phyloP scores from a whole-genome alignment of 2,113 vertebrate species.

The Zeus faber region DNA sequence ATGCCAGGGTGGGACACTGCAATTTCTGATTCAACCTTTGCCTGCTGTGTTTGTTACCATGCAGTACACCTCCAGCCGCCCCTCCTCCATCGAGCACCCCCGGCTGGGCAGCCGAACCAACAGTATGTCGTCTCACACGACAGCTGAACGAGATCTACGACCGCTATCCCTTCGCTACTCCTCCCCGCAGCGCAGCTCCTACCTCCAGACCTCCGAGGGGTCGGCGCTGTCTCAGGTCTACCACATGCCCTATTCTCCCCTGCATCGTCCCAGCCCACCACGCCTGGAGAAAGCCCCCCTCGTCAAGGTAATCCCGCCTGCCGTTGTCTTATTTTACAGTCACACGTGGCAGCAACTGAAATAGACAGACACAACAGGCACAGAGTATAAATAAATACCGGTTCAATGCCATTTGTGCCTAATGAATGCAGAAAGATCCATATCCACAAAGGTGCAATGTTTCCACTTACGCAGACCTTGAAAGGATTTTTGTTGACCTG shows the following conservation, averaged over 20 bases:
- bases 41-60: constrained; percentile 16
- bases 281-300: constrained; percentile 63
- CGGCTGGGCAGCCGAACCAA: constrained; percentile 72
- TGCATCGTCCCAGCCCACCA: constrained; percentile 37
- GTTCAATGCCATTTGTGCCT: constrained; percentile 8
- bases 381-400: constrained; percentile 29
- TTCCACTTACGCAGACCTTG: no score
- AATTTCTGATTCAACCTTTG: constrained; percentile 20
- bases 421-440: constrained; percentile 35
- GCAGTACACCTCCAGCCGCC: constrained; percentile 77
- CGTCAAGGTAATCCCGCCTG: constrained; percentile 65
- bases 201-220: constrained; percentile 46
- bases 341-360: constrained; percentile 42
- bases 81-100: constrained; percentile 64
- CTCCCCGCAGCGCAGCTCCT: constrained; percentile 62
- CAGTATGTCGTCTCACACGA: constrained; percentile 72
- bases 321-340: constrained; percentile 38
- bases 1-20: constrained; percentile 1
- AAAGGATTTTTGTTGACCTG: no score
- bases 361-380: constrained; percentile 29
- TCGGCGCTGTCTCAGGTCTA: constrained; percentile 66
- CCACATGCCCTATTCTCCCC: constrained; percentile 73
- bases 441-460: no score
- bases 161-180: constrained; percentile 66
- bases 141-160: constrained; percentile 42